These are phyloP conservation scores for Mesorhabditis spiculigera DNA, from an alignment of 2,888 invertebrate genomes.

Conservation along the genomic window DNA sequence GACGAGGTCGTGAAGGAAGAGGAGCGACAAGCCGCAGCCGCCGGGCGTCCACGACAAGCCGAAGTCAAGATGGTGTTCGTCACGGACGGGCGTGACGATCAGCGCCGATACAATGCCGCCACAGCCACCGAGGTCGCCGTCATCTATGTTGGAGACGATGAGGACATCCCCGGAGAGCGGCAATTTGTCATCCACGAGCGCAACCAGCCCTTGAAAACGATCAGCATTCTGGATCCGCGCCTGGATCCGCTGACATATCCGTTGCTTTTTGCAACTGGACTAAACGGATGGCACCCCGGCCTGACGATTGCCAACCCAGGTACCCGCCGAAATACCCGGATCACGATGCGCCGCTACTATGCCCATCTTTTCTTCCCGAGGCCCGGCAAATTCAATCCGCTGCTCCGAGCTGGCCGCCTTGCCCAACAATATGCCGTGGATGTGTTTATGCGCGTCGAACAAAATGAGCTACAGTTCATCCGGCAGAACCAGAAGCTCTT, in stretches of 20 bases:
- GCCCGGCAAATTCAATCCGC: conserved; percentile 36
- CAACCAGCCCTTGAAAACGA: conserved; percentile 40
- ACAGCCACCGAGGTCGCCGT: conserved; percentile 32
- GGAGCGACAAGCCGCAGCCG: conserved; percentile 7
- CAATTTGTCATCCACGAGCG: conserved; percentile 53
- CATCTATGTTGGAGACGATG: conserved; percentile 30
- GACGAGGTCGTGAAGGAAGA: conserved; percentile 13
- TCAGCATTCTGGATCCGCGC: conserved; percentile 52
- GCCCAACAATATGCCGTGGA: conserved; percentile 57
- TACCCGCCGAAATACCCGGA: conserved; percentile 19
- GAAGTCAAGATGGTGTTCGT: neutral
- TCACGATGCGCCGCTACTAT: conserved; percentile 43
- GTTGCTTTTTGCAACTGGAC: conserved; percentile 52
- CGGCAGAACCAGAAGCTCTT: conserved; percentile 55
- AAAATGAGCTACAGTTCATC: conserved; percentile 53
- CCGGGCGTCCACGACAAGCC: neutral
- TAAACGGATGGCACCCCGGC: conserved; percentile 30
- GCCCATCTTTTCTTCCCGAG: conserved; percentile 26
- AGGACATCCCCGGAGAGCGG: conserved; percentile 31
- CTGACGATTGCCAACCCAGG: conserved; percentile 4
- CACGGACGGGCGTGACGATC: conserved; percentile 14
- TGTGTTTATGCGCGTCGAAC: conserved; percentile 58
- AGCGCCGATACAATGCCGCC: conserved; percentile 30
- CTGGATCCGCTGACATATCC: conserved; percentile 61
- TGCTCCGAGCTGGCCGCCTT: conserved; percentile 16